Base-by-base conservation (phyloP, 2,888 invertebrate genomes). In the Phyto melanocephala region DNA sequence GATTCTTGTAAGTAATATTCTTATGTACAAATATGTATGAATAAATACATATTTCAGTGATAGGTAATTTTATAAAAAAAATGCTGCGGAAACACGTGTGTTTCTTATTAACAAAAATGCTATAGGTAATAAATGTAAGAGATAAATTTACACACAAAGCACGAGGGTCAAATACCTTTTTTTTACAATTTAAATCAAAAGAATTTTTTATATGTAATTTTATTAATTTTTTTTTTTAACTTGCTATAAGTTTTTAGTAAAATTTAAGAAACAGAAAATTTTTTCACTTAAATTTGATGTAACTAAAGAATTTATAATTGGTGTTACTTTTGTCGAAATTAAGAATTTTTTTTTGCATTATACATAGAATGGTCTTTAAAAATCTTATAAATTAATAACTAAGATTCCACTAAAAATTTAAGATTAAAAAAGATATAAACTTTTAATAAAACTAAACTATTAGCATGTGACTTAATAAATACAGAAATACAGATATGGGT, bases 11-110 rank as follows among this genome's bases (percentile, higher is more conserved):
- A 2, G 15, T 7, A 28, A 28, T 28, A 54, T 8, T 1, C n/a
- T 54, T 58, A 17, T 35, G 58, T 35, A 6, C 35, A 42, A 62
- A 24, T n/a, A n/a, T 22, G 8, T 62, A 42, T 62, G 78, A 84
- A 84, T n/a, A n/a, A n/a, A n/a, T 87, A 87, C 81, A 84, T 85
- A 79, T 81, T 81, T 86, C 86, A 85, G 85, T 87, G 84, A 86
- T 87, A 86, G 85, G 87, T 86, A 86, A 85, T 77, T 71, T 56
- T 77, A 60, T 83, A 86, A 87, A 80, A 78, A 78, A 75, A 80
- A 68, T 82, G 75, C 79, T 81, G 62, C 80, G 68, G 52, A 47
- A 65, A 20, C 80, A 76, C 80, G 77, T 80, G 75, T 68, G 75
- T 70, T 62, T 52, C 20, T 56, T 65, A 65, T 47, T 47, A 65